Evolutionary conservation across 2,888 invertebrate species (phyloP), one percentile per base, ranked within the genome.

Genomic region (Drepana falcataria): DNA sequence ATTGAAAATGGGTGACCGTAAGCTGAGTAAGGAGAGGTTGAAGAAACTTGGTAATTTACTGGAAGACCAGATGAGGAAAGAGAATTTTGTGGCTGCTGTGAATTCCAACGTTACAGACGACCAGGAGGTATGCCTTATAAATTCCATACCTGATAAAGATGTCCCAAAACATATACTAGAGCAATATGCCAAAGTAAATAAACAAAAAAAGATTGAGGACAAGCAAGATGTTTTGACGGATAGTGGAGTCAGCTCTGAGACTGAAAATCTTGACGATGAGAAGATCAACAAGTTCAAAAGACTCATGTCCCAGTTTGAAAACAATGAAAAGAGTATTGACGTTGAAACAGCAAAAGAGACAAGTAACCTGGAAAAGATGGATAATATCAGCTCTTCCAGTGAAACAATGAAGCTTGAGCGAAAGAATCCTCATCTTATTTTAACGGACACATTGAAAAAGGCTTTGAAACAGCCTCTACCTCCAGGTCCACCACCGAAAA

Each of bases 401-500:
- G 89, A 90, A 60, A 89, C 89, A 0, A 87, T 89, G 71, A 75
- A 76, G 3, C 63, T 90, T 2, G 91, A 89, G 67, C 79, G 83
- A 47, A 89, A 89, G 56, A 91, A 88, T 55, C 91, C 91, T 2
- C 85, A 90, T 63, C 60, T 90, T 49, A 76, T 69, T n/a, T 63
- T 91, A 52, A 91, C 93, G 0, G 94, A 94, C 64, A 94, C 94
- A 1, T 79, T 95, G 44, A 94, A 93, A 71, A 92, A 92, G 59
- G 94, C 94, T 33, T 79, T 95, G 49, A 93, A 93, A 71, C 93
- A 94, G 63, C 95, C 95, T 0, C 70, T 95, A 51, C 95, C 95
- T 0, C 59, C 81, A 2, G 95, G 95, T 0, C 95, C 95, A 3
- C 95, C 95, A 0, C 96, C 95, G 0, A 93, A 94, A 68, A 95